A percentile compares a stretch with the other conserved stretches of the same genome.
Conservation (phyloP, 2,888 invertebrate genomes). For the Pelosia muscerda region DNA sequence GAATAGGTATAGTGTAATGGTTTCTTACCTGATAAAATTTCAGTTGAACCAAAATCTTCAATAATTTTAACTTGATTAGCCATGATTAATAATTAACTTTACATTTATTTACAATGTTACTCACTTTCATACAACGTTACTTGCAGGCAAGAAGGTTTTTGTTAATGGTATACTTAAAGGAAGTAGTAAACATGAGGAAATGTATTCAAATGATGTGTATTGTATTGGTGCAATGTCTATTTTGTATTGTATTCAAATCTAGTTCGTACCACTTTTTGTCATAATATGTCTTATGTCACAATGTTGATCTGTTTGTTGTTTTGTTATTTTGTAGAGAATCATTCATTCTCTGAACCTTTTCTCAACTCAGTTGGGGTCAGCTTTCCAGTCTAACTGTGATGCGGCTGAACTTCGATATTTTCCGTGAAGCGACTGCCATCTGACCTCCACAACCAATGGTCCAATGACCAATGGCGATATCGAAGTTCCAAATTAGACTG, state of each 20-base stretch:
- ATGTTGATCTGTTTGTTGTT: background rate
- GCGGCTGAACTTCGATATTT: too few species aligned
- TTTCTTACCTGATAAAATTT: background rate
- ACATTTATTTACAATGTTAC: background rate
- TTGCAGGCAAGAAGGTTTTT: constrained; percentile 15
- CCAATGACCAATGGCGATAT: too few species aligned
- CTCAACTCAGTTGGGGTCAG: too few species aligned
- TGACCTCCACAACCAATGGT: too few species aligned
- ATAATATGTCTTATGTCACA: background rate
- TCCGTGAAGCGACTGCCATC: too few species aligned
- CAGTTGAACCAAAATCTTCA: constrained; percentile 16
- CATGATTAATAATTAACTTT: constrained; percentile 22
- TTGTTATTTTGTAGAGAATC: too few species aligned
- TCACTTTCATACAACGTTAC: constrained; percentile 32
- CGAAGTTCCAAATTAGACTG: too few species aligned
- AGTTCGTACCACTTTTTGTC: constrained; percentile 27
- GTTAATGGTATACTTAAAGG: constrained; percentile 27
- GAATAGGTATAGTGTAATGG: too few species aligned
- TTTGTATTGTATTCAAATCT: constrained; percentile 58
- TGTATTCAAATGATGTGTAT: constrained; percentile 34
- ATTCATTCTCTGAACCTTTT: too few species aligned
- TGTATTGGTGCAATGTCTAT: constrained; percentile 23
- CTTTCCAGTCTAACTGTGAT: too few species aligned
- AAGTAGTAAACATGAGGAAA: constrained; percentile 27
- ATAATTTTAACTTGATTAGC: constrained; percentile 35